These are phyloP conservation scores for Anomalospiza imberbis DNA, from an alignment of 2,797 vertebrate species.

Conservation along the genomic window DNA sequence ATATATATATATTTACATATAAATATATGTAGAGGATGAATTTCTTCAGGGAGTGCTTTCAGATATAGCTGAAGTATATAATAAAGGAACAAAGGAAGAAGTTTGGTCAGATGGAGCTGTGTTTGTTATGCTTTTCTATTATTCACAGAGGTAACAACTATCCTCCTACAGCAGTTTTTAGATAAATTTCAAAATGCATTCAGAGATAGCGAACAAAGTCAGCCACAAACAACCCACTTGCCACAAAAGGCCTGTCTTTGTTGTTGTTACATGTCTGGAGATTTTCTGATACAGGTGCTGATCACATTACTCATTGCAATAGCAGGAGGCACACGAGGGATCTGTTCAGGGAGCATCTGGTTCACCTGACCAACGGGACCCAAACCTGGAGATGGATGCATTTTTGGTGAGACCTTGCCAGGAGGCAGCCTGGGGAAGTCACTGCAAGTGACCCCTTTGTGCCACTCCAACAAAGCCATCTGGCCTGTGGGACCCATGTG, in stretches of 20 bases:
- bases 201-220: not conserved
- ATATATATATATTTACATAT: not conserved
- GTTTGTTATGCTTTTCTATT: not conserved
- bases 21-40: not conserved
- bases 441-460: not conserved
- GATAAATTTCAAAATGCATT: not conserved
- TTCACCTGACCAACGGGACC: accelerated
- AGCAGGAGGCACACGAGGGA: accelerated
- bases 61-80: not conserved
- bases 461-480: not conserved
- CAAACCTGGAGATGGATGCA: not conserved
- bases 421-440: not conserved
- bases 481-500: not conserved
- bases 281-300: not conserved
- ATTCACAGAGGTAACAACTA: not conserved
- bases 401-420: not conserved
- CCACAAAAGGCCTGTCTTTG: not conserved
- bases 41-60: not conserved
- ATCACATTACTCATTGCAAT: not conserved
- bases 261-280: not conserved
- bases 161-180: not conserved
- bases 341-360: accelerated
- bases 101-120: not conserved
- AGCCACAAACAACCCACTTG: not conserved
- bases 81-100: not conserved